Percentiles rank a stretch among this genome's conserved stretches.
phyloP scores from a whole-genome alignment of 2,113 vertebrate species.

The Poeciliopsis prolifica region DNA sequence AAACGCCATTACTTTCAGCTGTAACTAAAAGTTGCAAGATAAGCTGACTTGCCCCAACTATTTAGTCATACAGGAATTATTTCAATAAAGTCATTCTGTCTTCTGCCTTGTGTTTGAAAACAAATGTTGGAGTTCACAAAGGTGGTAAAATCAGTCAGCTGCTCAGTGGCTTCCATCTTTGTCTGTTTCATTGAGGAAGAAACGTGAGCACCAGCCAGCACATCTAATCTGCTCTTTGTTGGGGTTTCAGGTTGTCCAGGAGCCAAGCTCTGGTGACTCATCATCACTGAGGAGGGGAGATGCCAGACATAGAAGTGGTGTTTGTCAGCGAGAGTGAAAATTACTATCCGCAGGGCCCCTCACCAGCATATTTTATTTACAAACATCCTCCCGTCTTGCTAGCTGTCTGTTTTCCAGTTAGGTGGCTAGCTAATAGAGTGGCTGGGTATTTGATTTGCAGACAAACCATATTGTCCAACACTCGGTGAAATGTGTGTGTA shows the following conservation, averaged over 20 bases:
- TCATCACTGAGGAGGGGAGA: constrained; percentile 64
- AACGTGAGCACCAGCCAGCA: constrained; percentile 42
- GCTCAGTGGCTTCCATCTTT: constrained; percentile 11
- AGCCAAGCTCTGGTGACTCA: constrained; percentile 72
- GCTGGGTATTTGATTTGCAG: constrained; percentile 57
- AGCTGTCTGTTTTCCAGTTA: constrained; percentile 54
- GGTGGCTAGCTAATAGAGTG: constrained; percentile 39
- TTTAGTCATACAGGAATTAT: neutral
- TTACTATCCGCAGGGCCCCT: constrained; percentile 69
- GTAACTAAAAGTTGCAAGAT: constrained; percentile 8
- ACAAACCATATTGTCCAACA: constrained; percentile 27
- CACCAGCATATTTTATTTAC: constrained; percentile 74
- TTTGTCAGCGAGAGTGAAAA: constrained; percentile 72
- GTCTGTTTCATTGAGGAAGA: constrained; percentile 35
- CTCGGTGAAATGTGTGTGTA: neutral
- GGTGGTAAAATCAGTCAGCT: constrained; percentile 12
- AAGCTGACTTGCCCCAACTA: constrained; percentile 16
- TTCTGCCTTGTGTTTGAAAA: constrained; percentile 6
- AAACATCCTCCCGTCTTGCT: constrained; percentile 64
- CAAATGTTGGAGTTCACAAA: neutral
- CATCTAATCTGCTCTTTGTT: constrained; percentile 52
- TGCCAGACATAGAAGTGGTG: constrained; percentile 67
- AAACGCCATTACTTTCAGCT: constrained; percentile 11
- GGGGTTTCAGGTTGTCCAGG: constrained; percentile 57
- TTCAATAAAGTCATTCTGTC: neutral